Evolutionary conservation across 2,113 vertebrate species (phyloP), one percentile per base, ranked within the genome.

Genomic region (Perca schrenkii): DNA sequence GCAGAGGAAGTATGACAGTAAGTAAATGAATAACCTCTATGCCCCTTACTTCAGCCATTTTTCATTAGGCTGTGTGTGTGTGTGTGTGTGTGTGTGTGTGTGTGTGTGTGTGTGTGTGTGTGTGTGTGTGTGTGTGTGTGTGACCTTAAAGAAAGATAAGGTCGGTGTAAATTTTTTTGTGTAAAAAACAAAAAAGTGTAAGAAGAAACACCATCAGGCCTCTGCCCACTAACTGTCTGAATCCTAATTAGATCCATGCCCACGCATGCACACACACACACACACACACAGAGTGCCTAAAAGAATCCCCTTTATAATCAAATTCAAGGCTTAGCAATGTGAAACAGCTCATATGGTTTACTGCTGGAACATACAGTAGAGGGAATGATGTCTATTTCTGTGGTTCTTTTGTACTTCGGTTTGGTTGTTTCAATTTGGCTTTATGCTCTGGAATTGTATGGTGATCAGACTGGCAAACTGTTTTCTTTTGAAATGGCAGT

Each of bases 161-260:
- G 15, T 34, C 17, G 5, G 17, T 40, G 34, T 40, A 34, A 52
- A 25, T 61, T 28, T 74, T 57, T 47, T 49, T 50, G 14, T 52
- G n/a, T 17, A 19, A 13, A 54, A 34, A 34, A 28, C 31, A 34
- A 34, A 34, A 34, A 34, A 34, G 34, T 34, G 34, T 34, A 6
- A 34, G 34, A 34, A 34, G 34, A 34, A 34, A 83, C 80, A 79
- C 69, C 68, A 87, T 88, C 82, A 80, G 58, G 79, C 83, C 56
- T 77, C 62, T 74, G 49, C 80, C 53, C 73, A 75, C 82, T 88
- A 85, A 85, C 86, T 53, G 75, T 52, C 74, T 81, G 65, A 64
- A 83, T 84, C 68, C 75, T 87, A 83, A 89, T 83, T 79, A 86
- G 73, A 77, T 74, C 74, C 64, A 64, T 67, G 40, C 25, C 52